Evolutionary conservation across 2,797 vertebrate genomes (phyloP).

Genomic region (Myotis myotis): DNA sequence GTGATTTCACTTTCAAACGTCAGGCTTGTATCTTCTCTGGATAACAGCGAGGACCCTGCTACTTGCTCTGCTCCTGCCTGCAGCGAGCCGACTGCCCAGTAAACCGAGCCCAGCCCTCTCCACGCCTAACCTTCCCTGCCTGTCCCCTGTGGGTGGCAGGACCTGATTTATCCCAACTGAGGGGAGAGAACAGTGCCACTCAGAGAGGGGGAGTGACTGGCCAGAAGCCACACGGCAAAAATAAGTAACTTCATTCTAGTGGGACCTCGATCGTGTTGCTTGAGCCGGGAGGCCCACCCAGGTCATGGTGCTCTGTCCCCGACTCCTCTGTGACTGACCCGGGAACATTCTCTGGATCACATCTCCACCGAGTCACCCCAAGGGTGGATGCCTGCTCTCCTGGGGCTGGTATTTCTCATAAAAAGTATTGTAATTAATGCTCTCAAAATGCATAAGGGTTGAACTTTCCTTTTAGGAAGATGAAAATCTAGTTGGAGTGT

Average conservation of each 20-base stretch:
- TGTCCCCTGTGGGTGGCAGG: not conserved
- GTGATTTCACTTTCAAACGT: not conserved
- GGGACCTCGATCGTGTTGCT: not conserved
- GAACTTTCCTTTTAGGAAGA: not conserved
- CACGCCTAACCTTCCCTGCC: not conserved
- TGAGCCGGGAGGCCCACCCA: not conserved
- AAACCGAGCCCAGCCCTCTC: no score
- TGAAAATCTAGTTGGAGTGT: not conserved
- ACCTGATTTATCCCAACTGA: not conserved
- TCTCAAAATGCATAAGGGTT: not conserved
- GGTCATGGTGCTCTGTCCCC: not conserved
- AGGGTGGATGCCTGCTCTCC: rapidly evolving
- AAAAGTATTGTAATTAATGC: not conserved
- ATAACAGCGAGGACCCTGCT: not conserved
- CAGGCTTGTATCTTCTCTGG: not conserved
- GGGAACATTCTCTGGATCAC: not conserved
- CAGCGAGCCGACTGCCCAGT: no score
- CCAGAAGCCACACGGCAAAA: not conserved
- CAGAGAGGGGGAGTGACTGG: not conserved
- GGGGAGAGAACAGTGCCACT: not conserved
- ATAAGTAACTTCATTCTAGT: not conserved
- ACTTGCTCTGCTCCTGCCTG: no score
- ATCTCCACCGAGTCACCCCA: rapidly evolving
- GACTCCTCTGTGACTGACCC: not conserved
- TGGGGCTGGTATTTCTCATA: not conserved